Evolutionary conservation across 2,797 vertebrate genomes (phyloP), one percentile per base, ranked within the genome.

Genomic region (Spinibarbus caldwelli): DNA sequence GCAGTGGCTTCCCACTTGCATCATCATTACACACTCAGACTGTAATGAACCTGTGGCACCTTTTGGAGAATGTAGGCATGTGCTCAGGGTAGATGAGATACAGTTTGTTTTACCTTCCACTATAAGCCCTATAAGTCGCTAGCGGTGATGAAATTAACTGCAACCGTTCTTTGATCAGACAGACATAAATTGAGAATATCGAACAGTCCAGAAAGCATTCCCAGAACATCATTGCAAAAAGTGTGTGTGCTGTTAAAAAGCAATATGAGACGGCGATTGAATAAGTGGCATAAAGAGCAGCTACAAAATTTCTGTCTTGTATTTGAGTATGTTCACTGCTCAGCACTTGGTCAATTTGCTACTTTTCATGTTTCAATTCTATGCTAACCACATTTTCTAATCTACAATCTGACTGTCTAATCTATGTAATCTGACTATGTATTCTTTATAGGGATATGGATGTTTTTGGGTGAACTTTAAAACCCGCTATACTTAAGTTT

Each of bases 131-230:
- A 49, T 36, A 77, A 84, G 64, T 70, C 7, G 52, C 78, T 83
- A 73, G 85, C 49, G 64, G 47, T 80, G 88, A 85, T 91, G 90
- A 91, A 91, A 91, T 84, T 54, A 81, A 84, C 83, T 89, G 89
- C 86, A 91, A 89, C 84, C 12, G 4, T 78, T 70, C 72, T 85
- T 47, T 80, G 57, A 87, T 57, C 52, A 47, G 81, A 83, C 70
- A 12, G 70, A 76, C 72, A 79, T 80, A 64, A 43, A 71, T 49
- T 34, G 15, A 23, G 47, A 82, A 54, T 87, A 41, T 67, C 66
- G 71, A 77, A 80, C 49, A 77, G 8, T 73, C 59, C 26, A 62
- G 49, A 82, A n/a, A 54, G 67, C 23, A 82, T 41, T 82, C 47
- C 49, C 34, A 72, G 68, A 82, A 59, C 49, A 82, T 52, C 47